Conservation (phyloP, 2,113 vertebrate genomes). For the Gorsachius goisagi region DNA sequence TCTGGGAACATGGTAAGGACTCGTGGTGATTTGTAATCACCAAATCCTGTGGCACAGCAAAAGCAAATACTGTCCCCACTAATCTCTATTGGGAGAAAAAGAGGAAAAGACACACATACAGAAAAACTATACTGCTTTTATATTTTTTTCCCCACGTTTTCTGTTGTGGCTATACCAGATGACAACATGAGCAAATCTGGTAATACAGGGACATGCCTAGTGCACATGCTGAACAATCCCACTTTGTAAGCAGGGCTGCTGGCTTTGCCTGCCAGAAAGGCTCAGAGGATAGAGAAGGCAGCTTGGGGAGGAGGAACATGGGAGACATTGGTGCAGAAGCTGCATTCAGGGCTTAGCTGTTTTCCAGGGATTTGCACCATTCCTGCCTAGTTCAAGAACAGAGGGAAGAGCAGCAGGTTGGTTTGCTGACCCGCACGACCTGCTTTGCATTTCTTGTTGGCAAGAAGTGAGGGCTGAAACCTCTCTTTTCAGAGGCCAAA, state of each 20-base stretch:
- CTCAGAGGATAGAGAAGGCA: background rate
- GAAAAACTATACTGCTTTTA: background rate
- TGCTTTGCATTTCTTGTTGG: background rate
- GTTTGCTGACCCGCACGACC: background rate
- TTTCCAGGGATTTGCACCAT: background rate
- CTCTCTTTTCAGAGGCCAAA: background rate
- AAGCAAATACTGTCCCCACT: background rate
- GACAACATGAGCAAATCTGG: background rate
- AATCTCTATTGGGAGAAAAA: background rate
- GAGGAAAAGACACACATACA: background rate
- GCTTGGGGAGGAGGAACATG: background rate
- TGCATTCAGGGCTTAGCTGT: background rate
- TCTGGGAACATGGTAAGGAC: background rate
- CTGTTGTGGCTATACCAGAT: background rate
- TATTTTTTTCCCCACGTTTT: rapidly evolving
- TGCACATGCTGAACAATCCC: background rate
- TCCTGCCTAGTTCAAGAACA: background rate
- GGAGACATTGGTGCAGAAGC: background rate
- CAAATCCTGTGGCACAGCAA: background rate
- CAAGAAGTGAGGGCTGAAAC: background rate
- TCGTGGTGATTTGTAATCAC: background rate
- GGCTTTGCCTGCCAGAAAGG: background rate
- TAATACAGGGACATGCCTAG: background rate
- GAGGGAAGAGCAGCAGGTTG: background rate
- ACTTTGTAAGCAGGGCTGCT: background rate